Conservation (phyloP, 2,888 invertebrate genomes). For the Eupithecia subumbrata region DNA sequence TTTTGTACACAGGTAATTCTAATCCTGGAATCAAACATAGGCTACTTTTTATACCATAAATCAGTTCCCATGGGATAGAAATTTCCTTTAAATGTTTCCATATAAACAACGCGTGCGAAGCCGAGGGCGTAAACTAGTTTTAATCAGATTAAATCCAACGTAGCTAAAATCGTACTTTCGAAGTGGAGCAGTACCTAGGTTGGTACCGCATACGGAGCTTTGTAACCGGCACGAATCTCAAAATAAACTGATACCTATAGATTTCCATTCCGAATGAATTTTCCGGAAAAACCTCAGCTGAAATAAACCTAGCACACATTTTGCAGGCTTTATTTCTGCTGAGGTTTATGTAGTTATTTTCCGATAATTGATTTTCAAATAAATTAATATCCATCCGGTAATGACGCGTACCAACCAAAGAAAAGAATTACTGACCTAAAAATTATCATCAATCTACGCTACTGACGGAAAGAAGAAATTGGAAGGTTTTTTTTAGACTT, state of each 20-base stretch:
- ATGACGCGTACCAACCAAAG: background rate
- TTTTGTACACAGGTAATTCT: too few species aligned
- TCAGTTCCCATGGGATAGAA: too few species aligned
- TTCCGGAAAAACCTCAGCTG: background rate
- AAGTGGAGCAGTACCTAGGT: background rate
- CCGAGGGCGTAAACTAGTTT: too few species aligned
- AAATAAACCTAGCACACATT: background rate
- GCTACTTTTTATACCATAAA: too few species aligned
- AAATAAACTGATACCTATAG: background rate
- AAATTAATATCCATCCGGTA: too few species aligned
- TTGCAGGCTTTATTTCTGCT: background rate
- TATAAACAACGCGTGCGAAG: too few species aligned
- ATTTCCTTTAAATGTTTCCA: too few species aligned
- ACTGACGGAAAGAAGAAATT: too few species aligned
- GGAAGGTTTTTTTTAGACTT: background rate
- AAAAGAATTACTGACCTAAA: background rate
- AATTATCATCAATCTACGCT: background rate
- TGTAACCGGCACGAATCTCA: background rate
- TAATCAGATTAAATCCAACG: too few species aligned
- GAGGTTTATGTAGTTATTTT: too few species aligned
- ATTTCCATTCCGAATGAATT: background rate
- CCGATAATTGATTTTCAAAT: too few species aligned
- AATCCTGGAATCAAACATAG: too few species aligned
- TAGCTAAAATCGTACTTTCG: background rate
- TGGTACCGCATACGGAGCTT: background rate